Conservation (phyloP, 2,797 vertebrate genomes). For the Gobionotothen gibberifrons region DNA sequence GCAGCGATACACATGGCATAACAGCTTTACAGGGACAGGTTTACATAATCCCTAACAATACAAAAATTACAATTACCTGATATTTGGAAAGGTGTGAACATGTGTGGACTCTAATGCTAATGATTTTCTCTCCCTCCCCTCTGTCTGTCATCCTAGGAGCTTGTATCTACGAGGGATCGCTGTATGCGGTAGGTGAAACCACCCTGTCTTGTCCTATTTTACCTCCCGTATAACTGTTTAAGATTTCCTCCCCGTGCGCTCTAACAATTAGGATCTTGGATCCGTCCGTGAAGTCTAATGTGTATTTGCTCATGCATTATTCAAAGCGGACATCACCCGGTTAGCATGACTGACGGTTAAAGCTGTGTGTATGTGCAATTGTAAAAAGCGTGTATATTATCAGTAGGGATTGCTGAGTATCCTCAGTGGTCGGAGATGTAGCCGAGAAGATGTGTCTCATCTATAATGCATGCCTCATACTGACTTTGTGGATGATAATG, state of each 20-base stretch:
- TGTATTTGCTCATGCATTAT: slow-evolving; percentile 70
- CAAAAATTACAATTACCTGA: neutral
- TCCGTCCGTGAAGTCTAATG: slow-evolving; percentile 47
- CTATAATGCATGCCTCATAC: slow-evolving; percentile 71
- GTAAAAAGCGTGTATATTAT: slow-evolving; percentile 36
- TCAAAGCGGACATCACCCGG: slow-evolving; percentile 53
- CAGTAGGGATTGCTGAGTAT: slow-evolving; percentile 26
- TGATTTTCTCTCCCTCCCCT: neutral
- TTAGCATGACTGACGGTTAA: slow-evolving; percentile 42
- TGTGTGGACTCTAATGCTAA: slow-evolving; percentile 3
- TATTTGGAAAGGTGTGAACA: neutral
- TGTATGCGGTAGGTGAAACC: slow-evolving; percentile 78
- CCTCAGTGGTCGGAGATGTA: slow-evolving; percentile 54
- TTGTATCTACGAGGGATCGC: slow-evolving; percentile 78
- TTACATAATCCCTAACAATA: slow-evolving; percentile 8
- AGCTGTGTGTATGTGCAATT: slow-evolving; percentile 25
- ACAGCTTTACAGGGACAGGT: neutral
- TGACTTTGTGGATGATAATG: slow-evolving; percentile 73
- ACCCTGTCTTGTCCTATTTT: slow-evolving; percentile 15
- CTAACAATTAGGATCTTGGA: slow-evolving; percentile 38
- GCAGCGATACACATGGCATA: neutral
- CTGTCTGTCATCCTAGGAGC: slow-evolving; percentile 67
- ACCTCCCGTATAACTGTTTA: slow-evolving; percentile 3
- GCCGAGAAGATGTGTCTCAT: slow-evolving; percentile 65
- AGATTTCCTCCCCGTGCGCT: neutral